Evolutionary conservation across 2,797 vertebrate species (phyloP).

Genomic region (Scyliorhinus canicula): DNA sequence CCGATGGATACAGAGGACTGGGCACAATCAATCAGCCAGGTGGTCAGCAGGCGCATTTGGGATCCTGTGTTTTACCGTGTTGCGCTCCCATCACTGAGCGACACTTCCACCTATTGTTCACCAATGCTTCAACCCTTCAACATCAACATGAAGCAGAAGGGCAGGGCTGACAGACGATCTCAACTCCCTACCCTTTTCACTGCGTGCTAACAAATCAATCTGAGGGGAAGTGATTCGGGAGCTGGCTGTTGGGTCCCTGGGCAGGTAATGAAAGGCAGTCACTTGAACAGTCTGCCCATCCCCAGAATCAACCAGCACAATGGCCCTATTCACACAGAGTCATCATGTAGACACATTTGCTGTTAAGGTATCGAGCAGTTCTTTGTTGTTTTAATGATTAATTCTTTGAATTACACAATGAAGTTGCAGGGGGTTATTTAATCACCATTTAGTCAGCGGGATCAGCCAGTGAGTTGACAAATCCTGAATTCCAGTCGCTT

Average conservation of each 20-base stretch:
- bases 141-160: background rate
- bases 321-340: background rate
- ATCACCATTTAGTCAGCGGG: slow-evolving; percentile 30
- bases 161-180: background rate
- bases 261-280: background rate
- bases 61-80: background rate
- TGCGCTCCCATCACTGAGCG: background rate
- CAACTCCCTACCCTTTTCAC: background rate
- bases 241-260: background rate
- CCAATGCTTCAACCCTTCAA: background rate
- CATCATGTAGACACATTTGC: background rate
- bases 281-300: background rate
- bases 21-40: background rate
- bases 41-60: background rate
- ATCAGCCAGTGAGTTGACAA: slow-evolving; percentile 13
- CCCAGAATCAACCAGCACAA: background rate
- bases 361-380: background rate
- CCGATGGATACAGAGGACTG: too few relatives aligned
- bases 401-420: slow-evolving; percentile 23
- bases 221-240: background rate
- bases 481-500: background rate
- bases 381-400: slow-evolving; percentile 7
- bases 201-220: background rate
- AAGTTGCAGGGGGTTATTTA: slow-evolving; percentile 19
- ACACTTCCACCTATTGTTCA: background rate